Evolutionary conservation across 2,888 invertebrate genomes (phyloP).

Genomic region (Apotomis turbidana): DNA sequence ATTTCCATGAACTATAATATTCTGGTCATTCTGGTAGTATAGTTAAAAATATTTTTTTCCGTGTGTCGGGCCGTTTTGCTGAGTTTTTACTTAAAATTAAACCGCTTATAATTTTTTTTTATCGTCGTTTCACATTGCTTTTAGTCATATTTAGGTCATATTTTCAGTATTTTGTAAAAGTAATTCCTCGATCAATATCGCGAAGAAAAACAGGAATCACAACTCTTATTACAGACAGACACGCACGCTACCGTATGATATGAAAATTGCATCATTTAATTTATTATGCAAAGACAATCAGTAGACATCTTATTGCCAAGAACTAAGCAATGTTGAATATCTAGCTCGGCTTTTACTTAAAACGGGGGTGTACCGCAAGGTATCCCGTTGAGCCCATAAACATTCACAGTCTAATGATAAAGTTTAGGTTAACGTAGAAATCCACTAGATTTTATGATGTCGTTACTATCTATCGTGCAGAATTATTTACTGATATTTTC

Average conservation of each 20-base stretch:
- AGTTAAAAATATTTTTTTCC: no score
- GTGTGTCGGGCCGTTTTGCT: no score
- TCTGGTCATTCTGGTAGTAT: no score
- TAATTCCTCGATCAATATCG: background rate
- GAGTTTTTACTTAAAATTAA: no score
- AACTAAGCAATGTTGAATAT: background rate
- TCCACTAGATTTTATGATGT: background rate
- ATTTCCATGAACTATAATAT: no score
- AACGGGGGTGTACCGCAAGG: conserved; percentile 2
- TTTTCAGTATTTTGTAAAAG: no score
- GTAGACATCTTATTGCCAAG: background rate
- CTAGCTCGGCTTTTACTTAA: background rate
- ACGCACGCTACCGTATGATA: conserved; percentile 15
- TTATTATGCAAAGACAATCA: background rate
- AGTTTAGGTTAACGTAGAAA: background rate
- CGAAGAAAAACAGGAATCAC: background rate
- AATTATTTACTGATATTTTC: no score
- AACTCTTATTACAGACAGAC: background rate
- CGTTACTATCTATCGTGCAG: no score
- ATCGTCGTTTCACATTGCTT: no score
- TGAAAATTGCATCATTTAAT: conserved; percentile 19
- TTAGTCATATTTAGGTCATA: no score
- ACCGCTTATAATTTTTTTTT: no score
- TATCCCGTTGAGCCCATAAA: background rate
- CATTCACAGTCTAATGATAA: background rate